Evolutionary conservation across 2,888 invertebrate genomes (phyloP).

Genomic region (Tryphoninae sp.): DNA sequence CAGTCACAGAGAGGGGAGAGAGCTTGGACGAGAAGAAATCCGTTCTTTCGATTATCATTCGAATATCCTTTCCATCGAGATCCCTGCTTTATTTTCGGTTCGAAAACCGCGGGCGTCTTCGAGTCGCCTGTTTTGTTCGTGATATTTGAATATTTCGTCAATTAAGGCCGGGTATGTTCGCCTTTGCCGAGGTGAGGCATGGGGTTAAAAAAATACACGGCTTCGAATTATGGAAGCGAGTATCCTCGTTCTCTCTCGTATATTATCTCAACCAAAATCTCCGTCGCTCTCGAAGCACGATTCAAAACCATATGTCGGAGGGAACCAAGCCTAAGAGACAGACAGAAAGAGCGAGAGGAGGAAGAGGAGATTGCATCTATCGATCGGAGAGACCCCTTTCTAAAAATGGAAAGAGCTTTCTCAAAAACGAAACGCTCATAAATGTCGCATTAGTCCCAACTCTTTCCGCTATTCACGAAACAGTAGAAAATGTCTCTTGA

Average conservation of each 20-base stretch:
- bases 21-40: constrained; percentile 8
- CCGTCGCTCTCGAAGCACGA: constrained; percentile 8
- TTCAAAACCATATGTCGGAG: constrained; percentile 10
- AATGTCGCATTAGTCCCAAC: constrained; percentile 30
- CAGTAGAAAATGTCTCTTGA: constrained; percentile 11
- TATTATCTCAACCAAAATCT: constrained; percentile 22
- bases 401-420: background rate
- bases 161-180: constrained; percentile 72
- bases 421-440: constrained; percentile 1
- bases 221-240: background rate
- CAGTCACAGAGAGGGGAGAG: background rate
- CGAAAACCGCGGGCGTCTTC: constrained; percentile 23
- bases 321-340: background rate
- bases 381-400: constrained; percentile 23
- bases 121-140: constrained; percentile 27
- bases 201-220: constrained; percentile 70
- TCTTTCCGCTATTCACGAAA: constrained; percentile 2
- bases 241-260: constrained; percentile 14
- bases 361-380: background rate
- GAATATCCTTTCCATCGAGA: constrained; percentile 66
- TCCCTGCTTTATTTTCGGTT: constrained; percentile 17
- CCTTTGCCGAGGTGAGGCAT: constrained; percentile 76
- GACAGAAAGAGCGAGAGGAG: background rate
- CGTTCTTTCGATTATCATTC: constrained; percentile 71
- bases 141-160: constrained; percentile 78